A percentile compares a stretch with the other conserved stretches of the same genome.
Evolutionary conservation across 1,140 invertebrate genomes (phyloP).

Genomic region (Lepidurus arcticus): DNA sequence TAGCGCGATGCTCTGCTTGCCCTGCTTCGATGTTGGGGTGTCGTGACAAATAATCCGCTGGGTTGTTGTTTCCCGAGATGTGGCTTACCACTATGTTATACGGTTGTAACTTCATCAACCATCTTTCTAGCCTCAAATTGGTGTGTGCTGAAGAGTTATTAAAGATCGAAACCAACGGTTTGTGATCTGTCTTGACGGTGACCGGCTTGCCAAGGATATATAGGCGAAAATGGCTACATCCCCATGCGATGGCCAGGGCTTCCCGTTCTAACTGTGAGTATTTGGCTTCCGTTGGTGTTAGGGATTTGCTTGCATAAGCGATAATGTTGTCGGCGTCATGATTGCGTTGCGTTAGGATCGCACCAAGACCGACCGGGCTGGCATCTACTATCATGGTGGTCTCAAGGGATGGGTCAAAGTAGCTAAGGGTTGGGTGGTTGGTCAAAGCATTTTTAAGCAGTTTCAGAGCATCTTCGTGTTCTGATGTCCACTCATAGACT

Average conservation of each 20-base stretch:
- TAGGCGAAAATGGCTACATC: constrained; percentile 36
- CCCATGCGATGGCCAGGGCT: constrained; percentile 39
- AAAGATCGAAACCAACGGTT: constrained; percentile 44
- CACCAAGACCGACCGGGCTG: neutral
- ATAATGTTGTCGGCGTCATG: constrained; percentile 35
- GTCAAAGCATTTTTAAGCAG: neutral
- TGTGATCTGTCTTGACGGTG: constrained; percentile 44
- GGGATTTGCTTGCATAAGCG: constrained; percentile 38
- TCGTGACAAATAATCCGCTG: constrained; percentile 26
- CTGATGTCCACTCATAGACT: constrained; percentile 40
- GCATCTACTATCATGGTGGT: neutral
- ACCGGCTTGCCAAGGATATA: constrained; percentile 25
- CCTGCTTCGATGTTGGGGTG: neutral
- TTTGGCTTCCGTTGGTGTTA: constrained; percentile 22
- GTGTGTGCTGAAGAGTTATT: constrained; percentile 14
- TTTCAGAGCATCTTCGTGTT: neutral
- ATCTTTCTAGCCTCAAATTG: neutral
- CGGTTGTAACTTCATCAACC: neutral
- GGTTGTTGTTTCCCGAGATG: constrained; percentile 1
- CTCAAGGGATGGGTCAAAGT: neutral
- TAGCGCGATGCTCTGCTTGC: neutral
- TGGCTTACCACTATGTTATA: neutral
- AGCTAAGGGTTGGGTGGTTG: neutral
- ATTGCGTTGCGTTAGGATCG: neutral
- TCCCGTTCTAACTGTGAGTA: constrained; percentile 26